Evolutionary conservation across 1,140 invertebrate genomes (phyloP), one percentile per base, ranked within the genome.

Genomic region (Luehdorfia chinensis): DNA sequence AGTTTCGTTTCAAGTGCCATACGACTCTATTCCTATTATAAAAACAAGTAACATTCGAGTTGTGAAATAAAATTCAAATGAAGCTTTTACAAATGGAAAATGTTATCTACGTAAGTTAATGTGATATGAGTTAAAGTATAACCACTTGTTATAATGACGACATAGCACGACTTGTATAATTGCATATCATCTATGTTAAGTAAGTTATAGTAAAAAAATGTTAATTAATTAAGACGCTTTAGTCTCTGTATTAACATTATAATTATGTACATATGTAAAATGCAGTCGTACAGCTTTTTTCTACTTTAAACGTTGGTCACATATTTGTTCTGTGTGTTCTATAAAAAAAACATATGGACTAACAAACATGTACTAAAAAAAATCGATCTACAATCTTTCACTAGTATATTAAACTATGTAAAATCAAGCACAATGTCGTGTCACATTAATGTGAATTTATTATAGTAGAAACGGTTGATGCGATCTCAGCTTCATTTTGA

Each of bases 81-180:
- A 74, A 60, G 58, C 74, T 72, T 75, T 73, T 71, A 72, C 54
- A 63, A 66, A 67, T 47, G 59, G 65, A 71, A 72, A 58, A 59
- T 71, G 71, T 67, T 64, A 85, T 70, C 76, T 83, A 85, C 80
- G 76, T 84, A 85, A 85, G 67, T 66, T 81, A 79, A 67, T 85
- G 81, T 85, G 81, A 85, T 84, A 84, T 74, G 70, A 75, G 64
- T 74, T 75, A 58, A 63, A 61, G 43, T 71, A 73, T 83, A 83
- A 61, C 60, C 80, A 84, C 76, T 83, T 77, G 78, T 84, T 84
- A 83, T 75, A 52, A 67, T 61, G 56, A 54, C 57, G 63, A 69
- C 60, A 64, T 74, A 77, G 75, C 70, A 78, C 75, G 60, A 68
- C 59, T 62, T 78, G 71, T 84, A 84, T 69, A 47, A 61, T 75